Base-by-base conservation (phyloP, 2,888 invertebrate genomes). In the Phalera bucephala region DNA sequence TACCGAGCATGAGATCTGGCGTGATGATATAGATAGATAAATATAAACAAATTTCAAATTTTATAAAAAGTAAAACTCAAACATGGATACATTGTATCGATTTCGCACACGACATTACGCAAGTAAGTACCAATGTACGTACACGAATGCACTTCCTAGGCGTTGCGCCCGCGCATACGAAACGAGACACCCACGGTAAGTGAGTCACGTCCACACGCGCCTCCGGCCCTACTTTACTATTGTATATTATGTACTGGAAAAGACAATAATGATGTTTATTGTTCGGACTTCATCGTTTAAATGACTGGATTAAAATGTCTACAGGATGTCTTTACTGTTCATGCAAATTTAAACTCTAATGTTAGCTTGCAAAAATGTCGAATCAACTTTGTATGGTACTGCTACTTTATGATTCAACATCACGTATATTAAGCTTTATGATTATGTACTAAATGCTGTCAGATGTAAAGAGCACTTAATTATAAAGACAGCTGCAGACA, bases 141-240 rank as follows among this genome's bases (percentile, higher is more conserved):
- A 73, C 68, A 72, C 64, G 59, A 74, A 66, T 80, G 81, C 79
- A 80, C 71, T 84, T 83, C 81, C 84, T 82, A 83, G 76, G 68
- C 66, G 62, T 53, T 73, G 75, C 76, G 75, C 51, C 45, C 38
- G 74, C 67, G 81, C 80, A 81, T 84, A 74, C 76, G 42, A 64
- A 82, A 80, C 72, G 72, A 76, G 69, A 73, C 74, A 72, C 76
- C 76, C 69, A 80, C 80, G 52, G 56, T 55, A 54, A 63, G 49
- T 81, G 81, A 82, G 70, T 84, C 82, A 83, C 64, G 57, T 58
- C 39, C 53, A 51, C 54, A 62, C 48, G 42, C 54, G 54, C 52
- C 51, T 52, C 46, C 37, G 53, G 47, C 47, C 44, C 57, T 64
- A 56, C 51, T 52, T 55, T 44, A 51, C 54, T 47, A 64, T 46